Evolutionary conservation across 2,888 invertebrate genomes (phyloP).

Genomic region (Lasioglossum leucozonium): DNA sequence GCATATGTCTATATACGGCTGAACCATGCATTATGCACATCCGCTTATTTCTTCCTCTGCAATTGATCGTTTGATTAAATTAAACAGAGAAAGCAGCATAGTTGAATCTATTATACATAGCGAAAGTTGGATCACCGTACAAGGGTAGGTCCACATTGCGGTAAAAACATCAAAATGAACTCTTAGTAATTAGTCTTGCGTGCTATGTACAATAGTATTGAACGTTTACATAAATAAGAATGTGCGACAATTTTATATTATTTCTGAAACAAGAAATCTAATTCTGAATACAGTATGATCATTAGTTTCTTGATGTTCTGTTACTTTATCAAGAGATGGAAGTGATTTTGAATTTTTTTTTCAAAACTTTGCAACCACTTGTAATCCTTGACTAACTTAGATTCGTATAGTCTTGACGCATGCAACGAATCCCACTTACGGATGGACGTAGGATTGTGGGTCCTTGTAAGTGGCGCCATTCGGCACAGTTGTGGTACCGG

Average conservation of each 20-base stretch:
- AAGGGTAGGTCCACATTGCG: not conserved
- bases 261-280: not conserved
- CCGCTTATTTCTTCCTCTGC: not conserved
- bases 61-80: not conserved
- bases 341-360: not conserved
- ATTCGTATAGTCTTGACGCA: not conserved
- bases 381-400: not conserved
- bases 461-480: constrained; percentile 80
- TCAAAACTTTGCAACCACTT: too few species aligned
- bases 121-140: not conserved
- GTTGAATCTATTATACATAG: not conserved
- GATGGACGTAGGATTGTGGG: constrained; percentile 81
- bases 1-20: not conserved
- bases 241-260: not conserved
- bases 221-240: not conserved
- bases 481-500: constrained; percentile 78
- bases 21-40: not conserved
- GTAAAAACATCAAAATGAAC: not conserved
- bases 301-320: not conserved
- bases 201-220: not conserved
- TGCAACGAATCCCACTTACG: constrained; percentile 76
- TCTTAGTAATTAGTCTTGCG: not conserved
- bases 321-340: not conserved
- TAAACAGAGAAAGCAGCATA: constrained; percentile 1
- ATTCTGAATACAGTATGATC: not conserved